Evolutionary conservation across 1,140 invertebrate genomes (phyloP).

Genomic region (Arion vulgaris): DNA sequence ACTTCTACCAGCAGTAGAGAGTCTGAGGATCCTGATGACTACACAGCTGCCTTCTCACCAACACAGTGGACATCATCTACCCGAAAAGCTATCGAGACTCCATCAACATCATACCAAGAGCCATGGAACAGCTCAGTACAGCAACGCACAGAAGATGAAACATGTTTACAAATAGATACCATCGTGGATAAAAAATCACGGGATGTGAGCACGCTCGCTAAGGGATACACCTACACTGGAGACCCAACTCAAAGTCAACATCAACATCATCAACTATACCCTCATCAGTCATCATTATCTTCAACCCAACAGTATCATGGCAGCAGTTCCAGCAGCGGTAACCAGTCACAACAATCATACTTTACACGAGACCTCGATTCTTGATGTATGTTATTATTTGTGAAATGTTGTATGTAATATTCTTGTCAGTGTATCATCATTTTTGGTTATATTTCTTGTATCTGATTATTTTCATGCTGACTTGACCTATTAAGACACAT

Average conservation of each 20-base stretch:
- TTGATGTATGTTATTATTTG: constrained; percentile 25
- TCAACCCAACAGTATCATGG: neutral
- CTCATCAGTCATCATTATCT: neutral
- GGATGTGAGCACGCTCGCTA: neutral
- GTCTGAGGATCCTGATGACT: constrained; percentile 27
- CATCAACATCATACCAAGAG: neutral
- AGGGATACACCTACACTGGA: neutral
- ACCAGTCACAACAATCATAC: neutral
- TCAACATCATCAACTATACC: neutral
- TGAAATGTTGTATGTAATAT: no score
- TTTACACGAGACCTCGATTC: neutral
- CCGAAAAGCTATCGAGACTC: neutral
- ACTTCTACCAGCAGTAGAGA: constrained; percentile 33
- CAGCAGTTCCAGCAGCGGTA: constrained; percentile 7
- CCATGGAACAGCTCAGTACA: neutral
- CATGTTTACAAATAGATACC: neutral
- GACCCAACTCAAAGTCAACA: neutral
- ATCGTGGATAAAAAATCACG: neutral
- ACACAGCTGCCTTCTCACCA: constrained; percentile 12
- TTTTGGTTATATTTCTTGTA: no score
- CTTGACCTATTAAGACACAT: no score
- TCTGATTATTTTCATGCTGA: no score
- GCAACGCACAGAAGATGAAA: neutral
- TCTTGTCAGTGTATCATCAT: no score
- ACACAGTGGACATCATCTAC: neutral